phyloP scores from a whole-genome alignment of 2,113 vertebrate species.

The Dicentrarchus labrax region DNA sequence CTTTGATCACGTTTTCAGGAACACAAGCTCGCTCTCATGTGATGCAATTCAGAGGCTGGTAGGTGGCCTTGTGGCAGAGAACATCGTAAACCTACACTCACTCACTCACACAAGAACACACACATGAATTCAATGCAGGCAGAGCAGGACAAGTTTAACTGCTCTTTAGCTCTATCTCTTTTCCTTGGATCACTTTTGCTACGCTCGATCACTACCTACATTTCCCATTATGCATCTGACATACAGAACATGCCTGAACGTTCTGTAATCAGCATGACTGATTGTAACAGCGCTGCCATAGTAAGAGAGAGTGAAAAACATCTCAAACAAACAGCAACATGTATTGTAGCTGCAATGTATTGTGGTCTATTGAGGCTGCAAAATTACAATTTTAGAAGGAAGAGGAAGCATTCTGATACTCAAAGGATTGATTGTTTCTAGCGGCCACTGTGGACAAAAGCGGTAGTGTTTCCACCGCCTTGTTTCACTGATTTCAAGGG shows the following conservation, averaged over 20 bases:
- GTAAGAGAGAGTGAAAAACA: not conserved
- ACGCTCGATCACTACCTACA: not conserved
- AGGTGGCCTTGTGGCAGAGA: constrained; percentile 5
- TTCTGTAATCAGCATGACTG: not conserved
- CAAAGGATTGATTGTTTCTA: not conserved
- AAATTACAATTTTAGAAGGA: not conserved
- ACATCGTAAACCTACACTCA: not conserved
- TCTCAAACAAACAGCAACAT: not conserved
- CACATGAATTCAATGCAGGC: not conserved
- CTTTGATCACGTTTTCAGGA: constrained; percentile 15
- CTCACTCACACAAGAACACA: not conserved
- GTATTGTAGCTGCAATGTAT: not conserved
- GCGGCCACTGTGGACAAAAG: no score
- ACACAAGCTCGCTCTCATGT: not conserved
- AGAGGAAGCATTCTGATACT: not conserved
- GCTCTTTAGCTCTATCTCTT: not conserved
- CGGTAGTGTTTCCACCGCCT: no score
- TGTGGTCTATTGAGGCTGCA: not conserved
- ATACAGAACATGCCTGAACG: not conserved
- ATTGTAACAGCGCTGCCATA: not conserved
- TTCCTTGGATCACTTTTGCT: not conserved
- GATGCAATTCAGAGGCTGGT: not conserved
- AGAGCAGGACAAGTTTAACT: not conserved
- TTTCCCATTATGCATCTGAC: not conserved
- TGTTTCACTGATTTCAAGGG: no score